These are phyloP conservation scores for Venustaconcha ellipsiformis DNA, from an alignment of 1,140 invertebrate genomes.

Conservation along the genomic window DNA sequence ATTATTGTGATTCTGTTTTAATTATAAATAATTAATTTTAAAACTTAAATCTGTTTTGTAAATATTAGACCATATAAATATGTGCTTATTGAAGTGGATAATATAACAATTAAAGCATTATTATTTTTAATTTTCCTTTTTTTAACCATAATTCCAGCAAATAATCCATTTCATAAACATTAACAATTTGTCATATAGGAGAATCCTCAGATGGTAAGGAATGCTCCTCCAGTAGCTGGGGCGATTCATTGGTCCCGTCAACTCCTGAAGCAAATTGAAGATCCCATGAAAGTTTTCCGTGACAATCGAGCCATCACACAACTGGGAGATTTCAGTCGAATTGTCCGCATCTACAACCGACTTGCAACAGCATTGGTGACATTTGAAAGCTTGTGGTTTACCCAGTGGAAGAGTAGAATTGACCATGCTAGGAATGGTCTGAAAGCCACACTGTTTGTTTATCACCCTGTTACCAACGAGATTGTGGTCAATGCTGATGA, in stretches of 20 bases:
- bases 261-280: conserved; percentile 64
- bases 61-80: no score
- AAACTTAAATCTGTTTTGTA: no score
- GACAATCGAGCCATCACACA: conserved; percentile 62
- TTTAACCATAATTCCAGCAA: neutral
- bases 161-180: neutral
- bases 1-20: no score
- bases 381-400: conserved; percentile 67
- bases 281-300: conserved; percentile 66
- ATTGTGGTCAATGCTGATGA: conserved; percentile 68
- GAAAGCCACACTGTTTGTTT: conserved; percentile 63
- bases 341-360: conserved; percentile 65
- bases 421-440: conserved; percentile 64
- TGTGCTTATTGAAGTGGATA: no score
- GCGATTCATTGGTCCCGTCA: conserved; percentile 67
- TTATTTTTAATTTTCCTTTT: neutral
- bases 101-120: no score
- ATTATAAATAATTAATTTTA: no score
- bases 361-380: conserved; percentile 65
- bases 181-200: conserved; percentile 38
- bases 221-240: conserved; percentile 66
- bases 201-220: conserved; percentile 59
- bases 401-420: conserved; percentile 64
- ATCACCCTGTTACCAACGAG: conserved; percentile 61
- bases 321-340: conserved; percentile 59